Evolutionary conservation across 2,797 vertebrate species (phyloP), one percentile per base, ranked within the genome.

Genomic region (Phrynocephalus guinanensis): DNA sequence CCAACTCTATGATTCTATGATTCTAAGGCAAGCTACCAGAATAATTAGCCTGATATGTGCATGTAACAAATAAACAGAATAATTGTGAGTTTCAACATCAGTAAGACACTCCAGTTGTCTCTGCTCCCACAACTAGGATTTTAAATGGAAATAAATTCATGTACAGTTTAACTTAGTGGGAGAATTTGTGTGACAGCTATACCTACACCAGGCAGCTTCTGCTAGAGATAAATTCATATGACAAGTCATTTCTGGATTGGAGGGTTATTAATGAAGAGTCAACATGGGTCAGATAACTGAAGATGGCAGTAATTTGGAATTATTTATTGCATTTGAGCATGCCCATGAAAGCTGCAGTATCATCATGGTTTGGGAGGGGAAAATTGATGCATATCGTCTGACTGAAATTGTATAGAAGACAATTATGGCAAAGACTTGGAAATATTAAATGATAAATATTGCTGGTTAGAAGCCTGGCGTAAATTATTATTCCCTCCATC

Each of bases 291-390:
- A 92, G 88, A 86, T 84, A 90, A 87, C 93, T 50, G 91, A 92
- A 89, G 92, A 89, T 82, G 82, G 86, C 91, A 95, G 93, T 94
- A 95, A 93, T 95, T 87, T 95, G 91, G 90, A 95, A 91, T 95
- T 95, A 92, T 86, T 79, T 82, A 76, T 50, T 7, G 20, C 1
- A 0, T 95, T 88, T 93, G 86, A 90, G 88, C 87, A 1, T 86
- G 79, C 84, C 78, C 5, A 8, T 4, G 13, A 72, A 92, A 92
- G 87, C 3, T 88, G 67, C 84, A 33, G 82, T 24, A 3, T 84
- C 0, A 0, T 92, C 90, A 60, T 77, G 87, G 81, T 88, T 92
- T 93, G 94, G 90, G 82, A 85, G 91, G 89, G 87, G 84, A 85
- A 89, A 87, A 84, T 78, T 92, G 93, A 94, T 89, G 88, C 89